Percentiles rank a stretch among this genome's conserved stretches.
Evolutionary conservation across 2,113 vertebrate species (phyloP).

Genomic region (Notothenia coriiceps): DNA sequence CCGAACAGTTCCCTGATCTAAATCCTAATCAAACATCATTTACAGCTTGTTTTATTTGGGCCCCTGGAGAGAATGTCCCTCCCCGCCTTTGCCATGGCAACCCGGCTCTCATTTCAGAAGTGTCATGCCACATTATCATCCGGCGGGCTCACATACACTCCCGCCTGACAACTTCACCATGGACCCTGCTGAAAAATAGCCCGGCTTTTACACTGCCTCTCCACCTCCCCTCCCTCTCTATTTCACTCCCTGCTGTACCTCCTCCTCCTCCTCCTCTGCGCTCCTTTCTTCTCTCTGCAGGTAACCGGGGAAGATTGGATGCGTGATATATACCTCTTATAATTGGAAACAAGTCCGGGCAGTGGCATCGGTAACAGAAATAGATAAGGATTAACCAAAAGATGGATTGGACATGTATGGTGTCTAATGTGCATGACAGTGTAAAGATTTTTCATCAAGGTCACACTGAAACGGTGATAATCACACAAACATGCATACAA

Average conservation of each 20-base stretch:
- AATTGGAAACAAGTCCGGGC: slow-evolving; percentile 70
- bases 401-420: slow-evolving; percentile 65
- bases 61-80: slow-evolving; percentile 94
- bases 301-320: slow-evolving; percentile 65
- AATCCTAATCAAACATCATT: slow-evolving; percentile 99
- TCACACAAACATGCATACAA: slow-evolving; percentile 58
- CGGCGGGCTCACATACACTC: slow-evolving; percentile 92
- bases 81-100: slow-evolving; percentile 96
- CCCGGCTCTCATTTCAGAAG: slow-evolving; percentile 99
- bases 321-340: slow-evolving; percentile 70
- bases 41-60: slow-evolving; percentile 99
- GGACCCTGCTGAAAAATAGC: slow-evolving; percentile 88
- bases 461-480: slow-evolving; percentile 62
- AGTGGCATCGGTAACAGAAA: slow-evolving; percentile 54
- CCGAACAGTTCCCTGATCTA: slow-evolving; percentile 96
- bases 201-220: slow-evolving; percentile 54
- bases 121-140: slow-evolving; percentile 99
- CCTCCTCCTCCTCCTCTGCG: slow-evolving; percentile 12
- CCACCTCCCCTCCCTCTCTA: slow-evolving; percentile 60
- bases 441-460: slow-evolving; percentile 74
- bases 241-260: slow-evolving; percentile 66
- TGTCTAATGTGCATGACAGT: slow-evolving; percentile 72
- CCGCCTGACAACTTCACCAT: slow-evolving; percentile 94
- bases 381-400: slow-evolving; percentile 64
- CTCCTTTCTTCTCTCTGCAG: slow-evolving; percentile 61